Conservation (phyloP, 2,888 invertebrate genomes). For the Malacosoma neustria region DNA sequence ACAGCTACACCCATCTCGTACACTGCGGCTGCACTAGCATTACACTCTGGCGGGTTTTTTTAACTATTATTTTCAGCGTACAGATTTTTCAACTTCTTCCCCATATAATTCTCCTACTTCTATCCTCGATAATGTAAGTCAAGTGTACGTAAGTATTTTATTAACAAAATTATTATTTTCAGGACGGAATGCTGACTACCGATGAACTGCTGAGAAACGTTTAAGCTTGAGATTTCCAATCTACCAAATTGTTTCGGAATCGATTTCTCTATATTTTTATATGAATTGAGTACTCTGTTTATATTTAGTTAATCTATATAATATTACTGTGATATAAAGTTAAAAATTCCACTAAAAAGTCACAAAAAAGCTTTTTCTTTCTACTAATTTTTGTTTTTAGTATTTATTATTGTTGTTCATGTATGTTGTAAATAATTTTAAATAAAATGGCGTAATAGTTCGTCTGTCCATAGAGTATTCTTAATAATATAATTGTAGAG, state of each 20-base stretch:
- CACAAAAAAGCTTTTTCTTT: conserved; percentile 18
- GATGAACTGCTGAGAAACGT: conserved; percentile 72
- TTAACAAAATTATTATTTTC: too few species aligned
- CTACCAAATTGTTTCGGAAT: conserved; percentile 17
- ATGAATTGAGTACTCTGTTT: conserved; percentile 23
- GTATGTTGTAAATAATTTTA: conserved; percentile 48
- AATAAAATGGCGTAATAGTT: conserved; percentile 36
- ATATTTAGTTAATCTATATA: conserved; percentile 32
- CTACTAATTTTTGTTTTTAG: conserved; percentile 8
- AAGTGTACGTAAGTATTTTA: too few species aligned
- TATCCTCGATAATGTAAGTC: too few species aligned
- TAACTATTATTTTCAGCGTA: too few species aligned
- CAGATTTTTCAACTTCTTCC: too few species aligned
- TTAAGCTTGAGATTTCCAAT: conserved; percentile 27
- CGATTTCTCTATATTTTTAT: conserved; percentile 28
- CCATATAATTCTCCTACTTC: too few species aligned
- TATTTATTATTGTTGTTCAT: conserved; percentile 20
- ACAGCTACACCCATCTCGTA: too few species aligned
- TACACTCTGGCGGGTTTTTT: too few species aligned
- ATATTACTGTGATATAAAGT: conserved; percentile 62
- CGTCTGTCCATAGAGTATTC: conserved; percentile 47
- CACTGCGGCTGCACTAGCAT: too few species aligned
- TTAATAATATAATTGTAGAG: conserved; percentile 10
- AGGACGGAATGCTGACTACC: conserved; percentile 73
- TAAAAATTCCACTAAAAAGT: conserved; percentile 25